Conservation (phyloP, 2,797 vertebrate species). For the Hafferia zeledoni region DNA sequence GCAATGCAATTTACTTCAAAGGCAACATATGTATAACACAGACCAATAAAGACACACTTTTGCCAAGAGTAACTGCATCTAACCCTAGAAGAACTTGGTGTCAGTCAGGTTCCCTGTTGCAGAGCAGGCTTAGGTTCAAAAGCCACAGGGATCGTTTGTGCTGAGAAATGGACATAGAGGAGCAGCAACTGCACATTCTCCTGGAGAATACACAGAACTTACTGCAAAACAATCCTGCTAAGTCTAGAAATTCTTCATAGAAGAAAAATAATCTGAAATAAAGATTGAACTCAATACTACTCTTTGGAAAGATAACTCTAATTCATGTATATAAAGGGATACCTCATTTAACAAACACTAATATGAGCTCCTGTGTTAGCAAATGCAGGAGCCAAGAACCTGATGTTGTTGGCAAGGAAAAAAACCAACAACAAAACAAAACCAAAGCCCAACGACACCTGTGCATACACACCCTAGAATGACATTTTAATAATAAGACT, state of each 20-base stretch:
- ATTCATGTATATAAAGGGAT: neutral
- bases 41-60: neutral
- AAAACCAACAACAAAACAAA: neutral
- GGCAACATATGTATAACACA: neutral
- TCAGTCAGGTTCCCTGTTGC: neutral
- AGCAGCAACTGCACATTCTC: neutral
- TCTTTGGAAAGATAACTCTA: neutral
- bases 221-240: neutral
- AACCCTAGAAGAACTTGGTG: neutral
- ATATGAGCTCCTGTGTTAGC: neutral
- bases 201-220: neutral
- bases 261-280: neutral
- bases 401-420: neutral
- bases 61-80: neutral
- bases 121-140: neutral
- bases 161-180: neutral
- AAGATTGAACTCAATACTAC: neutral
- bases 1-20: neutral
- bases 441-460: neutral
- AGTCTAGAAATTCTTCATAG: neutral
- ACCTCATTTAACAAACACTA: neutral
- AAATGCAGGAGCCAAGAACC: neutral
- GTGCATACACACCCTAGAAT: neutral
- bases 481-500: conserved; percentile 24
- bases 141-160: neutral